Percentiles rank a stretch among this genome's conserved stretches.
Conservation (phyloP, 2,797 vertebrate genomes). For the Astyanax mexicanus region DNA sequence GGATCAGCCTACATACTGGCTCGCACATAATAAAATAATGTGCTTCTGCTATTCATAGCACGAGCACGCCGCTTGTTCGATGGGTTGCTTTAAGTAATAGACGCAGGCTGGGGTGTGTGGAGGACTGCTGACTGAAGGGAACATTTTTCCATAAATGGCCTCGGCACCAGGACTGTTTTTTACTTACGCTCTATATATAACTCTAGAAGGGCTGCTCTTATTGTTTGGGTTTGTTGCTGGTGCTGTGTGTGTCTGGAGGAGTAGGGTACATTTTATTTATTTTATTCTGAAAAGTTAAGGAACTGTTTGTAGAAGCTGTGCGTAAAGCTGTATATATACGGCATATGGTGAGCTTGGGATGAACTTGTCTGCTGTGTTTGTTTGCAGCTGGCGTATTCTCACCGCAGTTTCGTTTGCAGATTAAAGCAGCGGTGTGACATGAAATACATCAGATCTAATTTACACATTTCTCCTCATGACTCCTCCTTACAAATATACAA, state of each 20-base stretch:
- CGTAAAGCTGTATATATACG: neutral
- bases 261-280: neutral
- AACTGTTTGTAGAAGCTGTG: neutral
- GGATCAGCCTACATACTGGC: constrained; percentile 65
- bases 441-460: too few species aligned
- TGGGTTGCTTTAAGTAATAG: constrained; percentile 25
- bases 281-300: neutral
- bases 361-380: neutral
- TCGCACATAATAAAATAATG: constrained; percentile 44
- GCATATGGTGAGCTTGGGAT: neutral
- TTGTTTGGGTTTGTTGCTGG: neutral
- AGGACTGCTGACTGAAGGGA: constrained; percentile 10
- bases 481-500: too few species aligned
- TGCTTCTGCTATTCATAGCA: constrained; percentile 55
- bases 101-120: constrained; percentile 19
- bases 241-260: neutral
- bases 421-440: too few species aligned
- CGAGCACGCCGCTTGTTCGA: constrained; percentile 4
- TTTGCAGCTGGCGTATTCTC: neutral
- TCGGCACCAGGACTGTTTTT: neutral
- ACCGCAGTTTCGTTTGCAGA: too few species aligned
- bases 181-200: neutral
- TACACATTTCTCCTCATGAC: too few species aligned
- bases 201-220: neutral
- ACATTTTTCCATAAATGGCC: constrained; percentile 12